These are phyloP conservation scores for Emydoidea blandingii DNA, from an alignment of 2,797 vertebrate genomes.

Conservation along the genomic window DNA sequence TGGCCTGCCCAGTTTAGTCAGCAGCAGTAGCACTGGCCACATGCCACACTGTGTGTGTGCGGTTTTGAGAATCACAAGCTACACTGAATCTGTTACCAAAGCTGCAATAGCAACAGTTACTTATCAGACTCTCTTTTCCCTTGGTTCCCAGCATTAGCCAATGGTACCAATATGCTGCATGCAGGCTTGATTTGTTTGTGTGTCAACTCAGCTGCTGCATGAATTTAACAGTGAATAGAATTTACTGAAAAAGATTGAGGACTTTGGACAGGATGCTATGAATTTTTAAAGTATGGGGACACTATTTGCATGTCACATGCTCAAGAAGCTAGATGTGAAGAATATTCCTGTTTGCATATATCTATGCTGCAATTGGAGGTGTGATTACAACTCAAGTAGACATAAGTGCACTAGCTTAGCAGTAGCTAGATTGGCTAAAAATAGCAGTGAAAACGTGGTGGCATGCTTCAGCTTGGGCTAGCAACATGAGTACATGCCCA, in stretches of 20 bases:
- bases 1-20: background rate
- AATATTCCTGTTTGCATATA: rapidly evolving
- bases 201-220: background rate
- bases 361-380: background rate
- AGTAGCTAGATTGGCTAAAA: background rate
- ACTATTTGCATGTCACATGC: rapidly evolving
- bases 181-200: background rate
- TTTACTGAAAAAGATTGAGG: background rate
- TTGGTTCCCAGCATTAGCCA: background rate
- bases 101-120: background rate
- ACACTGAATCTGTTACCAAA: background rate
- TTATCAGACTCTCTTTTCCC: background rate
- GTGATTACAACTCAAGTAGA: background rate
- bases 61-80: background rate
- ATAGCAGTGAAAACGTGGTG: background rate
- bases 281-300: background rate
- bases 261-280: background rate
- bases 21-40: background rate
- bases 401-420: background rate
- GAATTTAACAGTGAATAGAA: background rate
- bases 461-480: background rate
- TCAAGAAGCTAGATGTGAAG: background rate
- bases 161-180: background rate
- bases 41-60: background rate
- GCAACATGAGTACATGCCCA: background rate